Conservation (phyloP, 2,888 invertebrate genomes). For the Noctua comes region DNA sequence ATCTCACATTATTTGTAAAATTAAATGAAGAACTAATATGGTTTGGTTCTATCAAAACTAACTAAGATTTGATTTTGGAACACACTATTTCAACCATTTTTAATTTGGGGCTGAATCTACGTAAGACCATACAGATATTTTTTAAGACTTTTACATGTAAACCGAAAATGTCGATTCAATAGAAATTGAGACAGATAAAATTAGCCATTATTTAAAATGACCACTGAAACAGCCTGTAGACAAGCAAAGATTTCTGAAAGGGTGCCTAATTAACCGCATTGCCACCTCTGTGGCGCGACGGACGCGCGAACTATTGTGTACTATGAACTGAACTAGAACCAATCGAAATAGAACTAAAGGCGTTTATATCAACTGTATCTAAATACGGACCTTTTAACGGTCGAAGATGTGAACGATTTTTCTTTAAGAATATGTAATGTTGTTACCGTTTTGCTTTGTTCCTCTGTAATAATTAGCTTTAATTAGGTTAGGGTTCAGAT, state of each 20-base stretch:
- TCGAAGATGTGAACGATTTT: conserved; percentile 25
- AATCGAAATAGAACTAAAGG: conserved; percentile 29
- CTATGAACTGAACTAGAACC: conserved; percentile 34
- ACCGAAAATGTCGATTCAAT: not conserved
- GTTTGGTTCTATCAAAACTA: not conserved
- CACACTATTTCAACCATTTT: not conserved
- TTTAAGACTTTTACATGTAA: not conserved
- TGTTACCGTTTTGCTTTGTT: conserved; percentile 1
- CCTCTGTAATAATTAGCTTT: not conserved
- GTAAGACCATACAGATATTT: not conserved
- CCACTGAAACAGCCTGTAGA: conserved; percentile 72
- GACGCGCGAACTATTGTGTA: conserved; percentile 81
- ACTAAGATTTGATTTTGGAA: not conserved
- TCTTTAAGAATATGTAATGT: not conserved
- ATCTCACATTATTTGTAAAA: not conserved
- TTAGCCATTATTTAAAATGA: not conserved
- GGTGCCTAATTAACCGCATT: conserved; percentile 86
- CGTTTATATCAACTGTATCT: conserved; percentile 51
- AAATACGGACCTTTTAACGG: conserved; percentile 47
- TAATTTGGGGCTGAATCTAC: not conserved
- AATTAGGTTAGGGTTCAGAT: not conserved
- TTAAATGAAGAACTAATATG: not conserved
- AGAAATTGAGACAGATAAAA: not conserved
- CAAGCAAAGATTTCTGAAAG: conserved; percentile 69
- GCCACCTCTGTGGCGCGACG: conserved; percentile 81